Base-by-base conservation (phyloP, 2,113 vertebrate species). In the Hydropotes inermis region DNA sequence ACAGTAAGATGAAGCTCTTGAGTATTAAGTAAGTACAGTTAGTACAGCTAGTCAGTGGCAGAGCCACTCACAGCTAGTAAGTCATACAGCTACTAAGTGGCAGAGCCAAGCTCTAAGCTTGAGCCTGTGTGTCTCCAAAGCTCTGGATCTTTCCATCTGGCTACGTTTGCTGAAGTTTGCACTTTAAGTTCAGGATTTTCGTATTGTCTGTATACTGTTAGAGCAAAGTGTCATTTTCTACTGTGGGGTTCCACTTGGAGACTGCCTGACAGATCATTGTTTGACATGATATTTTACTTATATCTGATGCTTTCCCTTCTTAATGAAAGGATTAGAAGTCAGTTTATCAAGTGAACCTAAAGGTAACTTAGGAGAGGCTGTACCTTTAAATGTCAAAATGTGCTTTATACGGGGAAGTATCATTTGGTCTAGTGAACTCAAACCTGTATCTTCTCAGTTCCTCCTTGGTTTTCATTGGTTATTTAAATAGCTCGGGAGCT, bases 401-500 rank as follows among this genome's bases (percentile, higher is more conserved):
- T 81, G 47, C 36, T 88, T 64, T 94, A 55, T 50, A 58, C 10
- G 39, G 19, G 52, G 87, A 93, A 89, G 78, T 92, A n/a, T 39
- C 23, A 19, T 45, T 83, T 86, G 83, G 54, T 79, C 33, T 87
- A 23, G 55, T 93, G 86, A 94, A 83, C 82, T 83, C 82, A 90
- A 89, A 55, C 47, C 13, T 64, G 5, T 52, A 19, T 93, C 45
- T 79, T 95, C 23, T 93, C 61, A 87, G 57, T 94, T 95, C 93
- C 84, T 95, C 55, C 12, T 93, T 58, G 10, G 33, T 87, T 64
- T 93, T 92, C 96, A 47, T 33, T 97, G 84, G 70, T 94, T 91
- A 85, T 92, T 93, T 96, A 89, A 95, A 82, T 74, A 97, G 55
- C 70, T 88, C 70, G 14, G 87, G 50, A 78, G 82, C 17, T 97